Evolutionary conservation across 2,113 vertebrate species (phyloP).

Genomic region (Chloropsis cyanopogon): DNA sequence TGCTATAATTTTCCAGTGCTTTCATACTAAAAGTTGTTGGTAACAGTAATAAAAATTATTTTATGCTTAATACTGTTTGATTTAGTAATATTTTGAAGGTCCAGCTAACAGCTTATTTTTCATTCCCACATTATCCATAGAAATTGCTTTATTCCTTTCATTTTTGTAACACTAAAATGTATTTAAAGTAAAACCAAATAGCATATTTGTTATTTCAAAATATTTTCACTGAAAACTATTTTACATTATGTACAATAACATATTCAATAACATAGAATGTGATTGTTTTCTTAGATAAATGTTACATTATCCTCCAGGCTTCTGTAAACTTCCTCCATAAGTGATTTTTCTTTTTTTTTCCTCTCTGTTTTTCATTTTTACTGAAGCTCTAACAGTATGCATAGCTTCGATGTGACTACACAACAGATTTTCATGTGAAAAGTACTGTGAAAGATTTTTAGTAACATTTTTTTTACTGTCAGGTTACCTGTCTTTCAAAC

Average conservation of each 20-base stretch:
- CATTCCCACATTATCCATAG: neutral
- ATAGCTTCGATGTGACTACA: neutral
- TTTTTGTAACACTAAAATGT: neutral
- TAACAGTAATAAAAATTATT: constrained; percentile 23
- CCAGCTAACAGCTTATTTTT: neutral
- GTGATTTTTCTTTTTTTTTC: neutral
- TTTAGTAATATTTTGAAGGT: constrained; percentile 7
- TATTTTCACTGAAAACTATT: constrained; percentile 11
- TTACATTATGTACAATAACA: neutral
- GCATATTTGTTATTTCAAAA: neutral
- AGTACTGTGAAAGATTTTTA: constrained; percentile 28
- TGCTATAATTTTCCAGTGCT: neutral
- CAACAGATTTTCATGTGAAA: neutral
- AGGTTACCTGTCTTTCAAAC: constrained; percentile 11
- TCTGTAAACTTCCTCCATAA: neutral
- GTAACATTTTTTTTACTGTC: constrained; percentile 29
- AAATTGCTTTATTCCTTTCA: constrained; percentile 12
- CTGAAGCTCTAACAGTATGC: neutral
- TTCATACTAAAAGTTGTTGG: neutral
- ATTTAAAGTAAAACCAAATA: neutral
- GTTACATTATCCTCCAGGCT: neutral
- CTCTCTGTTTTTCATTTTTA: neutral
- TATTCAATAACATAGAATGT: neutral
- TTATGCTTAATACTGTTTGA: neutral
- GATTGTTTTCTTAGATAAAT: constrained; percentile 19